Conservation (phyloP, 2,888 invertebrate genomes). For the Erebia ligea region DNA sequence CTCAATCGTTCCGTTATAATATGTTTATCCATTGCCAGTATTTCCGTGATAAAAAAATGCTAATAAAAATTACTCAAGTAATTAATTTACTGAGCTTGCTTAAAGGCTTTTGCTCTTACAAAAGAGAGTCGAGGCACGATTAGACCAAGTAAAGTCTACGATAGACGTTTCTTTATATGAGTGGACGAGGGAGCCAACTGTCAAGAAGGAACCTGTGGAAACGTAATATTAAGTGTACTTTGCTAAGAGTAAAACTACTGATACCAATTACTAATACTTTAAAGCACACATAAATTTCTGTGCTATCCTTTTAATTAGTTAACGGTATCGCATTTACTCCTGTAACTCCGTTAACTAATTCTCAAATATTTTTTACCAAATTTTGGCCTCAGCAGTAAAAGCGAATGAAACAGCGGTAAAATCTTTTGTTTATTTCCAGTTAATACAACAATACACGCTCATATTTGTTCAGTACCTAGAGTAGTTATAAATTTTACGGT, state of each 20-base stretch:
- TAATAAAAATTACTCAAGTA: constrained; percentile 39
- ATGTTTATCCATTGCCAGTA: constrained; percentile 6
- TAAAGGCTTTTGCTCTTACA: too few relatives aligned
- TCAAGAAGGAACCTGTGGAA: too few relatives aligned
- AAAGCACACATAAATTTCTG: too few relatives aligned
- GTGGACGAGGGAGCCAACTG: too few relatives aligned
- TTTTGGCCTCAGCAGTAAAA: neutral
- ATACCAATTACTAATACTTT: too few relatives aligned
- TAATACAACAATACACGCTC: neutral
- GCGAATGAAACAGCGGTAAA: neutral
- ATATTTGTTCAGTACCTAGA: neutral
- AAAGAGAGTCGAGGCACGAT: too few relatives aligned
- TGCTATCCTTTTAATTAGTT: too few relatives aligned
- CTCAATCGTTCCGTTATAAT: constrained; percentile 49
- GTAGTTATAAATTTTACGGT: constrained; percentile 66
- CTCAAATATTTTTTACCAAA: neutral
- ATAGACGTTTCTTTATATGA: too few relatives aligned
- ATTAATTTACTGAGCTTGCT: constrained; percentile 53
- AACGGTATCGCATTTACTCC: too few relatives aligned
- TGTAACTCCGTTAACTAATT: neutral
- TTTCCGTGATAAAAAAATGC: neutral
- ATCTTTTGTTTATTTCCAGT: neutral
- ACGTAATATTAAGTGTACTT: too few relatives aligned
- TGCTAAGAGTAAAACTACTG: too few relatives aligned
- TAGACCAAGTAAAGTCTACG: too few relatives aligned